Conservation (phyloP, 2,113 vertebrate genomes). For the Corythaixoides concolor region DNA sequence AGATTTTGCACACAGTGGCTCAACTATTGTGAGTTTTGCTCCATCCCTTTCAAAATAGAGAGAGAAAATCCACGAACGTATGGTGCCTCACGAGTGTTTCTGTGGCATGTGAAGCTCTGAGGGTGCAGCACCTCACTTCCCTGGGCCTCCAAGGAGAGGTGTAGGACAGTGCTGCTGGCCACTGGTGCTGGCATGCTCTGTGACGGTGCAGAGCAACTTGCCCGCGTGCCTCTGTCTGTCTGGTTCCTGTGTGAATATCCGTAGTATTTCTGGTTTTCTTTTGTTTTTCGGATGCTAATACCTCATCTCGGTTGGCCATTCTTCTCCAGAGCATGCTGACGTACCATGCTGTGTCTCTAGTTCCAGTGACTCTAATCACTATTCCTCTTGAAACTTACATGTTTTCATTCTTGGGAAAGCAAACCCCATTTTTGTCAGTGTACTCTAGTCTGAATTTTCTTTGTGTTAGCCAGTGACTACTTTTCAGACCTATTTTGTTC, state of each 20-base stretch:
- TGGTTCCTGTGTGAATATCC: too few species aligned
- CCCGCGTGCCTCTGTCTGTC: too few species aligned
- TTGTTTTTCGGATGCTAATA: not conserved
- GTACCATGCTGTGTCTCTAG: not conserved
- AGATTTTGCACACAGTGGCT: accelerated
- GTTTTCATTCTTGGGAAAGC: not conserved
- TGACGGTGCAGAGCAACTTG: too few species aligned
- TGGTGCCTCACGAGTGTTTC: accelerated
- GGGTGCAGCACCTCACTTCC: accelerated
- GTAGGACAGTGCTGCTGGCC: accelerated
- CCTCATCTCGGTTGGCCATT: accelerated
- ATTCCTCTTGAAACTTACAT: accelerated
- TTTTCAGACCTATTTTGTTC: not conserved
- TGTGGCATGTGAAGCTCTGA: accelerated
- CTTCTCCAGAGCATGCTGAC: not conserved
- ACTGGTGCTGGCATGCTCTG: accelerated
- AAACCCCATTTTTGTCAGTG: accelerated
- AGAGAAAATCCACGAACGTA: accelerated
- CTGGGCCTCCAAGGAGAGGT: accelerated
- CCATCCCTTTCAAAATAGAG: not conserved
- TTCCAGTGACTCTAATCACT: not conserved
- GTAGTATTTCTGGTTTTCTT: too few species aligned
- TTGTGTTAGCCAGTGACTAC: not conserved
- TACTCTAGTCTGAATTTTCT: not conserved
- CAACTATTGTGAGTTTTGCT: not conserved